Conservation (phyloP, 2,113 vertebrate genomes). For the Acinonyx jubatus region DNA sequence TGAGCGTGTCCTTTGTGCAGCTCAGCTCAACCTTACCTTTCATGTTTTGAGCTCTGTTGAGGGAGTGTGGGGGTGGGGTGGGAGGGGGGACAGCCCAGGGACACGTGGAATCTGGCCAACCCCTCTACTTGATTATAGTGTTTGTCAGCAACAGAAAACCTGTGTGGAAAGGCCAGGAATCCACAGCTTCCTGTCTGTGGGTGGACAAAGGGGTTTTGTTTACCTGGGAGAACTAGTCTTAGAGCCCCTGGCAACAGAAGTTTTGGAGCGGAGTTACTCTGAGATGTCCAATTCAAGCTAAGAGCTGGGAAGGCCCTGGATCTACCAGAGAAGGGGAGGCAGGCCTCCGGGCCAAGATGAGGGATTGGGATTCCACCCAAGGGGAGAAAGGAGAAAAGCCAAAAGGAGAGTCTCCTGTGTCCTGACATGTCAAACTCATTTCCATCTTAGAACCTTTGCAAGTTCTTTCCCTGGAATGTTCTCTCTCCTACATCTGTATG, state of each 20-base stretch:
- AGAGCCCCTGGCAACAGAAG: not conserved
- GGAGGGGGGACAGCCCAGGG: fast-evolving
- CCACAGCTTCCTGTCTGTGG: constrained; percentile 3
- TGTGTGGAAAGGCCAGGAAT: not conserved
- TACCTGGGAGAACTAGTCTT: not conserved
- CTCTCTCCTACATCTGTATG: not conserved
- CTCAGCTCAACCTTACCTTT: not conserved
- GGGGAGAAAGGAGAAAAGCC: not conserved
- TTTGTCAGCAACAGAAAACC: constrained; percentile 22
- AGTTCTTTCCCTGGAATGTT: not conserved
- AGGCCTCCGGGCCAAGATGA: not conserved
- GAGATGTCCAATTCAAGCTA: not conserved
- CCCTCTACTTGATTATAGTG: not conserved
- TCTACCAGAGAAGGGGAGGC: not conserved
- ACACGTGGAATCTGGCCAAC: not conserved
- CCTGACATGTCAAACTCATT: not conserved
- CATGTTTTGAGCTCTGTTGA: not conserved
- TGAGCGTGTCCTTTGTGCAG: not conserved
- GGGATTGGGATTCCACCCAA: not conserved
- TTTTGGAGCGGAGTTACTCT: not conserved
- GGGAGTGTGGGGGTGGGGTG: not conserved
- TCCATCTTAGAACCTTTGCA: not conserved
- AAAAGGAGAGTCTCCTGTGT: not conserved
- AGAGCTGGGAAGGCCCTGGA: not conserved
- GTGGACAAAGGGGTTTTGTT: constrained; percentile 33